Conservation (phyloP, 2,797 vertebrate species). For the Australoheros facetus region DNA sequence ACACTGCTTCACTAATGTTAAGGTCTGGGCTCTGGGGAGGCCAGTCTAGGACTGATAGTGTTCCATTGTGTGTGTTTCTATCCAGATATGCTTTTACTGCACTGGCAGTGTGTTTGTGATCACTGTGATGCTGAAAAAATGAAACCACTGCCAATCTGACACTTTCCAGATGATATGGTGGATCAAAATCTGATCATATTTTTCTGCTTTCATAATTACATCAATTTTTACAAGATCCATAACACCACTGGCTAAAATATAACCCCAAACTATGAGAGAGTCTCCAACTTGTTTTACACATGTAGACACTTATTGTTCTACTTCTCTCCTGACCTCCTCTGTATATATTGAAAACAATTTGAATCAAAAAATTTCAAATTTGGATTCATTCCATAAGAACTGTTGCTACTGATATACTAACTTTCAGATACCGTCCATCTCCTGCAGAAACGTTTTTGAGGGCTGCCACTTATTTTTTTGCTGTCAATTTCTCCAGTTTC, state of each 20-base stretch:
- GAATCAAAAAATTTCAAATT: not conserved
- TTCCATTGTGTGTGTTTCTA: too few relatives aligned
- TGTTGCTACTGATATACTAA: too few relatives aligned
- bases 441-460: too few relatives aligned
- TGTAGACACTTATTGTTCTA: not conserved
- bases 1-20: too few relatives aligned
- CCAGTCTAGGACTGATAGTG: too few relatives aligned
- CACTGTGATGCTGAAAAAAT: not conserved
- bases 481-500: too few relatives aligned
- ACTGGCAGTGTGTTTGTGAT: not conserved
- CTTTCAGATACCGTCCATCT: too few relatives aligned
- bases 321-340: not conserved
- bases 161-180: not conserved
- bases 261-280: not conserved
- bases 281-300: not conserved
- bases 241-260: not conserved
- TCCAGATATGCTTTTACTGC: too few relatives aligned
- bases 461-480: too few relatives aligned
- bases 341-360: not conserved
- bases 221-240: not conserved
- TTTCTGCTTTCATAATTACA: not conserved
- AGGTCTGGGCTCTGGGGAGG: too few relatives aligned
- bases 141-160: not conserved
- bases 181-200: not conserved
- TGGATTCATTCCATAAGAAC: too few relatives aligned